A percentile compares a stretch with the other conserved stretches of the same genome.
Evolutionary conservation across 2,888 invertebrate genomes (phyloP).

Genomic region (Agrochola lota): DNA sequence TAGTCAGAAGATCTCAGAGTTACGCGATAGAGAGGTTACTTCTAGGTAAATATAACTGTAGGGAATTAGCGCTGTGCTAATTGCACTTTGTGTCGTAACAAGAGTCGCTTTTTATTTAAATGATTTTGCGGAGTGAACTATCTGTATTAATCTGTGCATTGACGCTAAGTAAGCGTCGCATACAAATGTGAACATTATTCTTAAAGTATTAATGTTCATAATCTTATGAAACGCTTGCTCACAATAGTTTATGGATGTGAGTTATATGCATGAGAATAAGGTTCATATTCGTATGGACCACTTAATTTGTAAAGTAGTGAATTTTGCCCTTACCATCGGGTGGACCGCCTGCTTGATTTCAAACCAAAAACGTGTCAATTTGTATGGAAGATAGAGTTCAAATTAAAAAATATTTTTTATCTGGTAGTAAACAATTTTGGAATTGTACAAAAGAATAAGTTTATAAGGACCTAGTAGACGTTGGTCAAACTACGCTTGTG

Average conservation of each 20-base stretch:
- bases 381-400: background rate
- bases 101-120: too few relatives aligned
- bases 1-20: too few relatives aligned
- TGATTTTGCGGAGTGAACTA: too few relatives aligned
- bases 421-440: background rate
- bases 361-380: background rate
- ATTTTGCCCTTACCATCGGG: background rate
- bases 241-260: background rate
- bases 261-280: background rate
- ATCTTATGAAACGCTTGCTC: background rate
- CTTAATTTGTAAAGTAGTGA: background rate
- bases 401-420: background rate
- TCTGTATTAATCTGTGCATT: too few relatives aligned
- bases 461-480: background rate
- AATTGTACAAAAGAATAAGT: background rate
- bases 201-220: background rate
- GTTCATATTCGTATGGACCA: background rate
- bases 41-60: too few relatives aligned
- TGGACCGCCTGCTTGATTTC: background rate
- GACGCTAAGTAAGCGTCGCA: background rate
- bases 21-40: too few relatives aligned
- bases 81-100: too few relatives aligned
- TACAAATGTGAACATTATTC: background rate
- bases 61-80: too few relatives aligned
- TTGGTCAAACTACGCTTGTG: conserved; percentile 25